Conservation (phyloP, 2,888 invertebrate species). For the Cataglyphis livida region DNA sequence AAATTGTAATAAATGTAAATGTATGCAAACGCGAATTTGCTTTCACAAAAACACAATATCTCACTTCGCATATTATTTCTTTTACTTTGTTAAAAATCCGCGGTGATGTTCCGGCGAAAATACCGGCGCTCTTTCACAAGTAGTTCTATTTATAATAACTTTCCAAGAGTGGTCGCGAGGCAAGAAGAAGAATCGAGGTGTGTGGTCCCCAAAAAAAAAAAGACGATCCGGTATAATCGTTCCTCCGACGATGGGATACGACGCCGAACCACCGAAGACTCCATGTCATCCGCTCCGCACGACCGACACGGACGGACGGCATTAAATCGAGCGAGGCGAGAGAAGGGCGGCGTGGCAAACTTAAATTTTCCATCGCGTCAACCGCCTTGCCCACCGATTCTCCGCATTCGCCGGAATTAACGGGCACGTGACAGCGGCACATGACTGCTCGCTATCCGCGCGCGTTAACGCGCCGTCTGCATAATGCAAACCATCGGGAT, state of each 20-base stretch:
- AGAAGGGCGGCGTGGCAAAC: slow-evolving; percentile 66
- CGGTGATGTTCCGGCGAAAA: neutral
- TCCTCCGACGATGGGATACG: slow-evolving; percentile 51
- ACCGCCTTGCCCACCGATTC: slow-evolving; percentile 71
- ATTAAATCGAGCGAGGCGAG: slow-evolving; percentile 75
- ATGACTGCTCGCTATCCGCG: slow-evolving; percentile 49
- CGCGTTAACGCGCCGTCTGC: slow-evolving; percentile 50
- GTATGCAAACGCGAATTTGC: slow-evolving; percentile 37
- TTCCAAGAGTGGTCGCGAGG: slow-evolving; percentile 28
- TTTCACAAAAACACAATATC: slow-evolving; percentile 22
- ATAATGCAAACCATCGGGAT: slow-evolving; percentile 62
- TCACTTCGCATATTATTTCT: neutral
- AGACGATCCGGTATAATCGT: slow-evolving; percentile 53
- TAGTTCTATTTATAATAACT: slow-evolving; percentile 49
- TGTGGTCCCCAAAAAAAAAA: slow-evolving; percentile 66
- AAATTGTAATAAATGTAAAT: slow-evolving; percentile 25
- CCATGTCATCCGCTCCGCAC: slow-evolving; percentile 33
- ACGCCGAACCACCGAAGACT: slow-evolving; percentile 61
- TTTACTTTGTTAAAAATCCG: slow-evolving; percentile 32
- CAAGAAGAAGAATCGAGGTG: slow-evolving; percentile 52
- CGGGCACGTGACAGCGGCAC: slow-evolving; percentile 52
- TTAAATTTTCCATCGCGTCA: slow-evolving; percentile 78
- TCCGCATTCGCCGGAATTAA: slow-evolving; percentile 73
- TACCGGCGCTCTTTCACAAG: slow-evolving; percentile 13
- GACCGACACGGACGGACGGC: slow-evolving; percentile 61